phyloP scores from a whole-genome alignment of 2,113 vertebrate species.

The Marcusenius ussheri region DNA sequence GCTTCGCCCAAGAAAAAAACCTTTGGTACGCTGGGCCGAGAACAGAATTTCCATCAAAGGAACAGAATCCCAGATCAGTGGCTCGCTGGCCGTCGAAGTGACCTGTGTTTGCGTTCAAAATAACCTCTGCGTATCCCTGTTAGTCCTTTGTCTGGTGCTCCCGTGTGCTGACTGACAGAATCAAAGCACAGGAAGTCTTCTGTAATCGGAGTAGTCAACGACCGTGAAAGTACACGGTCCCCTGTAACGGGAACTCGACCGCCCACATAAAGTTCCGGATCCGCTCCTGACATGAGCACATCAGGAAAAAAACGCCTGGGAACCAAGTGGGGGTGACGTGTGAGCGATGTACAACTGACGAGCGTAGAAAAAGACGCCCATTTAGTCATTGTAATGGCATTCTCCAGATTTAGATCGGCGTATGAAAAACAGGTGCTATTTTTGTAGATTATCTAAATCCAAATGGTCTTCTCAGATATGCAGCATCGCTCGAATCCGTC shows the following conservation, averaged over 20 bases:
- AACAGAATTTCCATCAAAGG: background rate
- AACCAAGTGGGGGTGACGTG: background rate
- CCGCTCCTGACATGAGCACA: background rate
- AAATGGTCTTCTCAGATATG: background rate
- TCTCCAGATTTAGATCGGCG: background rate
- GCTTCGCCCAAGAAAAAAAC: background rate
- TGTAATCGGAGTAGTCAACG: background rate
- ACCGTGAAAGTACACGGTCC: background rate
- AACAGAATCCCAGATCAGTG: background rate
- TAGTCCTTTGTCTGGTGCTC: background rate
- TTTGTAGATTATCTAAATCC: background rate
- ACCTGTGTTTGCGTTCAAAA: background rate
- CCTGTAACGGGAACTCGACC: background rate
- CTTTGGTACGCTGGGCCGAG: background rate
- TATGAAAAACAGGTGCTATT: background rate
- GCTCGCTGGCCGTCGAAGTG: background rate
- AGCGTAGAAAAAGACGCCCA: background rate
- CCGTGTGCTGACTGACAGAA: background rate
- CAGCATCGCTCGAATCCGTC: background rate
- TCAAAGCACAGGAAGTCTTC: slow-evolving; percentile 6
- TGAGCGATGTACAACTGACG: background rate
- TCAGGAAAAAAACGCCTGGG: background rate
- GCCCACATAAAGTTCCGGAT: background rate
- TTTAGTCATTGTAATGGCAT: background rate
- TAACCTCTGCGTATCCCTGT: background rate